phyloP scores from a whole-genome alignment of 2,797 vertebrate genomes.

The Odontamblyopus lacepedii region DNA sequence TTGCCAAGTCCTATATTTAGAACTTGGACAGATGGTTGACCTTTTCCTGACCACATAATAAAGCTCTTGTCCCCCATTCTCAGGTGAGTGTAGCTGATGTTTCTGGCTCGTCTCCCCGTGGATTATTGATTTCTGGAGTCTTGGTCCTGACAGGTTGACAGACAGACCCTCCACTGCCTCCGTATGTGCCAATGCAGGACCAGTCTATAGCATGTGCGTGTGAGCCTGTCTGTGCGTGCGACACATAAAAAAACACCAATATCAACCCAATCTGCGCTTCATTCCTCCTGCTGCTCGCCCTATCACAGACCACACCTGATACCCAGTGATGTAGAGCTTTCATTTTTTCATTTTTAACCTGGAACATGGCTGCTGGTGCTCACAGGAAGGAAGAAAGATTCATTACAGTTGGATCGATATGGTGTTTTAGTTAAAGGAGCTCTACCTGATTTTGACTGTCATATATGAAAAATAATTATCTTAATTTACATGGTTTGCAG shows the following conservation, averaged over 20 bases:
- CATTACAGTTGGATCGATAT: no score
- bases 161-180: slow-evolving; percentile 35
- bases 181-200: slow-evolving; percentile 6
- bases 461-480: no score
- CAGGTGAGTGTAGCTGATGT: background rate
- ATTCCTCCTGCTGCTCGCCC: slow-evolving; percentile 32
- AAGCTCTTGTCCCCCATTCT: background rate
- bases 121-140: slow-evolving; percentile 43
- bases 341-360: background rate
- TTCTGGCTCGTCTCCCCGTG: slow-evolving; percentile 11
- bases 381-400: background rate
- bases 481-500: no score
- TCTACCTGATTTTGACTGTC: no score
- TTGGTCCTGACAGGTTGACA: slow-evolving; percentile 32
- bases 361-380: background rate
- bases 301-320: slow-evolving; percentile 61
- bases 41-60: background rate
- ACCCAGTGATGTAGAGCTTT: slow-evolving; percentile 20
- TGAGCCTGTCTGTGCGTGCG: background rate
- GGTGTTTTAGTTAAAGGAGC: no score
- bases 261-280: slow-evolving; percentile 46
- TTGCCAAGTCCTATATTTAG: slow-evolving; percentile 3
- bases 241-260: slow-evolving; percentile 30
- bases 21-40: slow-evolving; percentile 1
- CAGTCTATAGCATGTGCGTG: slow-evolving; percentile 14